Percentiles rank a stretch among this genome's conserved stretches.
These are phyloP conservation scores for Menura novaehollandiae DNA, from an alignment of 2,113 vertebrate genomes.

Conservation along the genomic window DNA sequence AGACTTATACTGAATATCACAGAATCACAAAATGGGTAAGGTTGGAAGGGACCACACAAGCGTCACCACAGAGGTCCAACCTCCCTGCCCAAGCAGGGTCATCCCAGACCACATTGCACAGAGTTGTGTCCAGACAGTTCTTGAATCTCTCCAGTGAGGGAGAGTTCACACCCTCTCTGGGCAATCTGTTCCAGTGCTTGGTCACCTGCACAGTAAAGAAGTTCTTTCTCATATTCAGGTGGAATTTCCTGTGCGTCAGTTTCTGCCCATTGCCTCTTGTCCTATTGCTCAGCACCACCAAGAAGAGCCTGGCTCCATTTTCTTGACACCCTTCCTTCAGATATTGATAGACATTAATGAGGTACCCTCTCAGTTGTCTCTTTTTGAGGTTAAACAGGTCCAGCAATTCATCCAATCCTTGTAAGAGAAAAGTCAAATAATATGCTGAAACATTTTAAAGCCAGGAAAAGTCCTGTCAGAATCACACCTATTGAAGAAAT, in stretches of 20 bases:
- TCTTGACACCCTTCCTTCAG: background rate
- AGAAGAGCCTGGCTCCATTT: too few relatives aligned
- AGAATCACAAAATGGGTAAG: background rate
- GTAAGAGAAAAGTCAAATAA: background rate
- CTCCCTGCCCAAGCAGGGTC: background rate
- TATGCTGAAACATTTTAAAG: background rate
- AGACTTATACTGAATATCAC: background rate
- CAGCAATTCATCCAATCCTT: background rate
- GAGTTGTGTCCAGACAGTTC: too few relatives aligned
- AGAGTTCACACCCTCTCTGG: background rate
- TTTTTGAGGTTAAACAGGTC: background rate
- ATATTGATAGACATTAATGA: background rate
- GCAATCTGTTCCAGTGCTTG: fast-evolving
- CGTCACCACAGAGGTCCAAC: background rate
- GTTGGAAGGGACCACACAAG: background rate
- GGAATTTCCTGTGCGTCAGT: background rate
- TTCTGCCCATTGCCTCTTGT: background rate
- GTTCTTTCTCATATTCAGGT: background rate
- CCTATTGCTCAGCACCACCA: fast-evolving
- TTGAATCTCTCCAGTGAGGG: background rate
- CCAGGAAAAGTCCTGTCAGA: background rate
- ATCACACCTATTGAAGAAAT: background rate
- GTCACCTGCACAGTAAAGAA: background rate
- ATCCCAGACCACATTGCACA: background rate
- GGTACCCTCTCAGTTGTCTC: background rate